phyloP scores from a whole-genome alignment of 2,113 vertebrate species.

The Chiloscyllium plagiosum region DNA sequence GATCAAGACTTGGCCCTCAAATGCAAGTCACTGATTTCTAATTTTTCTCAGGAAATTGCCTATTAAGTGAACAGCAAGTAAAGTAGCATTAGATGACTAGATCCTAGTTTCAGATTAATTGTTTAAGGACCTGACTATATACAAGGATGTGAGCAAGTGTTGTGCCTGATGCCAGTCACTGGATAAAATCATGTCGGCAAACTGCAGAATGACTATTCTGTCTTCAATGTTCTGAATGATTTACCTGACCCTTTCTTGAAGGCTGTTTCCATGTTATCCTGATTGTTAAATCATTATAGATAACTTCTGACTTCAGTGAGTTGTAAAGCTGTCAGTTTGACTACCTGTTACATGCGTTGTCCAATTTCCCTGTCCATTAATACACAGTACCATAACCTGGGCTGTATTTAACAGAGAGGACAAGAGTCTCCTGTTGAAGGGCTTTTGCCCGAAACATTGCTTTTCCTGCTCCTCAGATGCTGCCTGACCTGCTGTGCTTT shows the following conservation, averaged over 20 bases:
- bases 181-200: neutral
- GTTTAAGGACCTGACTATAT: neutral
- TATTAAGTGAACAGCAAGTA: neutral
- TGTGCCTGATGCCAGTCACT: neutral
- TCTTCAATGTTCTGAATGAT: neutral
- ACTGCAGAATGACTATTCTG: neutral
- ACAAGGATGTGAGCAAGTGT: neutral
- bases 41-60: neutral
- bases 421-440: neutral
- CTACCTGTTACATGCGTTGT: neutral
- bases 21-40: conserved; percentile 16
- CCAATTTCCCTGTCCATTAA: neutral
- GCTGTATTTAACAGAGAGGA: neutral
- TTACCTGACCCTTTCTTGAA: neutral
- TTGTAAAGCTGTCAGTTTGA: neutral
- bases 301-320: neutral
- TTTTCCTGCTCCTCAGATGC: too few relatives aligned
- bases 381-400: neutral
- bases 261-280: neutral
- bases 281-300: neutral
- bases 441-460: too few relatives aligned
- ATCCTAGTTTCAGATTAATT: neutral
- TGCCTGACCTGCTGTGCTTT: too few relatives aligned
- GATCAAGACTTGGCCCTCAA: neutral
- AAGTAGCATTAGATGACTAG: neutral